A percentile compares a stretch with the other conserved stretches of the same genome.
phyloP scores from a whole-genome alignment of 1,140 invertebrate genomes.

The Philopotamus ludificatus region DNA sequence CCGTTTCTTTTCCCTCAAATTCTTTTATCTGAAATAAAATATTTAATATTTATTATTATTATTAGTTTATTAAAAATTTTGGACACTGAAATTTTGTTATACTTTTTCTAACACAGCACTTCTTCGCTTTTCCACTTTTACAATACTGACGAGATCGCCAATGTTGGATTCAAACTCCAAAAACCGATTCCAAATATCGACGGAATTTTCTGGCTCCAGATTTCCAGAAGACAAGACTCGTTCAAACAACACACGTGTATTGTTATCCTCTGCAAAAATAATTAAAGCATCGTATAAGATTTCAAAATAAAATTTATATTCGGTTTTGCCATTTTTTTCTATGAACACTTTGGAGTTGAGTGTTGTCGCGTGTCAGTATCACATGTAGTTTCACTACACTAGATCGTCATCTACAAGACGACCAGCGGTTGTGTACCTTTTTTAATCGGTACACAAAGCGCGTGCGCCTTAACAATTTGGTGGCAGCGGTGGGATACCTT shows the following conservation, averaged over 20 bases:
- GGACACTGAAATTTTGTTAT: too few relatives aligned
- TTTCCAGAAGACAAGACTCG: conserved; percentile 92
- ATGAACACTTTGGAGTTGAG: neutral
- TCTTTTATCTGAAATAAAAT: conserved; percentile 76
- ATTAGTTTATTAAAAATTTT: conserved; percentile 1
- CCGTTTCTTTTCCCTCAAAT: conserved; percentile 95
- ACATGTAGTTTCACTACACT: neutral
- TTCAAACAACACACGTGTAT: conserved; percentile 96
- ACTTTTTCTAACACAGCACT: conserved; percentile 90
- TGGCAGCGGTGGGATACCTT: too few relatives aligned
- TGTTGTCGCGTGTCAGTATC: too few relatives aligned
- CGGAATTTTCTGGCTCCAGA: conserved; percentile 87
- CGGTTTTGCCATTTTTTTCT: neutral
- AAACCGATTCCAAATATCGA: conserved; percentile 98
- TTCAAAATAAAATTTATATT: neutral
- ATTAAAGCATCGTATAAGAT: conserved; percentile 1
- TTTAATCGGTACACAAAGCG: too few relatives aligned
- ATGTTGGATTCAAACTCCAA: conserved; percentile 98
- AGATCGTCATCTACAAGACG: neutral
- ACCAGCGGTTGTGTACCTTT: too few relatives aligned
- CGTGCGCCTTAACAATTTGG: too few relatives aligned
- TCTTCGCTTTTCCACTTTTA: conserved; percentile 94
- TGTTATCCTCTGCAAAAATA: conserved; percentile 90
- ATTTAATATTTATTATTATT: neutral
- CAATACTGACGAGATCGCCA: conserved; percentile 95